Base-by-base conservation (phyloP, 2,888 invertebrate species). In the Caradrina clavipalpis region DNA sequence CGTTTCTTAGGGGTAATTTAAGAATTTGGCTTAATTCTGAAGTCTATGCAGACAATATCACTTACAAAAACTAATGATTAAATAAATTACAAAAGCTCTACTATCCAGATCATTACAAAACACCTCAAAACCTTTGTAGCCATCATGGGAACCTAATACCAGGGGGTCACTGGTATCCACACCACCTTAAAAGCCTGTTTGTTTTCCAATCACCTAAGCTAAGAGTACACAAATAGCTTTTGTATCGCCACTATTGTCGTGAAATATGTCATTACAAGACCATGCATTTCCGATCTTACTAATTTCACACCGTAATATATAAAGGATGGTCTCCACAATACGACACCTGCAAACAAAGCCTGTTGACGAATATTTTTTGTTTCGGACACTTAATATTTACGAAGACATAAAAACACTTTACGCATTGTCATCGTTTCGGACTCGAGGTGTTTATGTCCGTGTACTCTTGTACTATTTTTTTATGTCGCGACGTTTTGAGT, bases 351-450 rank as follows among this genome's bases (percentile, higher is more conserved):
- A 83, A 88, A 90, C 90, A 88, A 92, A 90, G 82, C 78, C 82
- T 86, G 86, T 89, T 85, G 89, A 86, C 85, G 81, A 83, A 87
- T 87, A 88, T 88, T 90, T 93, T 90, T 90, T 90, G 81, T 79
- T 75, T 84, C 81, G 76, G 59, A 75, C 82, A 85, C 88, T 86
- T 86, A 88, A 86, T 88, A 87, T 88, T 87, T 88, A 88, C 86
- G 78, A 72, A 81, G 82, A 74, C 88, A 89, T 91, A 95, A 94
- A 95, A 94, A 89, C 93, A 91, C 90, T 89, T 92, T 82, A 89
- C 90, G 82, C 86, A 89, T 90, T 92, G 91, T 91, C 89, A 89
- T 88, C 82, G 79, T 78, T 88, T 86, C 75, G 74, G 81, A 82
- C 73, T 86, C 83, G 86, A 89, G 87, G 89, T 92, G 90, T 92